Percentiles rank a stretch among this genome's conserved stretches.
Conservation (phyloP, 2,113 vertebrate genomes). For the Vireo altiloquus region DNA sequence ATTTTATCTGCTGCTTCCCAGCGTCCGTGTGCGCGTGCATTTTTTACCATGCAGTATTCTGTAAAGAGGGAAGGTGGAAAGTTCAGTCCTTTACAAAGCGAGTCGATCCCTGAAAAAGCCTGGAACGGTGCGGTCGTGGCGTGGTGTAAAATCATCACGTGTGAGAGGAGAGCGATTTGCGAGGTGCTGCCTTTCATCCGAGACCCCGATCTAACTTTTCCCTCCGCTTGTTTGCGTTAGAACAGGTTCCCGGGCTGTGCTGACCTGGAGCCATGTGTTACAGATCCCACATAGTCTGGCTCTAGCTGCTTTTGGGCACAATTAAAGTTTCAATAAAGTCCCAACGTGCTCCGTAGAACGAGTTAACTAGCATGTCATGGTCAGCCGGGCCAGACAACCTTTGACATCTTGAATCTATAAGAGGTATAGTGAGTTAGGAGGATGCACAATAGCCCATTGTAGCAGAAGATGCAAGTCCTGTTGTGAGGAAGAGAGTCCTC, state of each 20-base stretch:
- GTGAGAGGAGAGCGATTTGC: slow-evolving; percentile 39
- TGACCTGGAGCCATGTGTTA: slow-evolving; percentile 60
- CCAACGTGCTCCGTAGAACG: slow-evolving; percentile 60
- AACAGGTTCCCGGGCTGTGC: slow-evolving; percentile 59
- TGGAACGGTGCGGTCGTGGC: slow-evolving; percentile 2
- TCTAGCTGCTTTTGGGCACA: slow-evolving; percentile 60
- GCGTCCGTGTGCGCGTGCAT: background rate
- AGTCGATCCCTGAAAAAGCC: slow-evolving; percentile 7
- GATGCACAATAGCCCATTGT: slow-evolving; percentile 91
- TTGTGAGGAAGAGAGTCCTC: slow-evolving; percentile 78
- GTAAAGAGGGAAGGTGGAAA: slow-evolving; percentile 39
- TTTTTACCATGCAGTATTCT: slow-evolving; percentile 42
- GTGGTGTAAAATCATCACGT: slow-evolving; percentile 54
- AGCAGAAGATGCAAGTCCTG: slow-evolving; percentile 76
- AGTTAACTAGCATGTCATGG: slow-evolving; percentile 87
- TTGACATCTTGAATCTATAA: slow-evolving; percentile 85
- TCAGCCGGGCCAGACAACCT: slow-evolving; percentile 91
- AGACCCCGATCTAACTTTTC: slow-evolving; percentile 61
- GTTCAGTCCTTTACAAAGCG: slow-evolving; percentile 16
- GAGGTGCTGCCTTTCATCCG: slow-evolving; percentile 51
- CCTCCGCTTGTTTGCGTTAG: slow-evolving; percentile 60
- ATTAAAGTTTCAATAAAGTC: slow-evolving; percentile 74
- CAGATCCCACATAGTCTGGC: slow-evolving; percentile 58
- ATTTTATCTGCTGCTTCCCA: slow-evolving; percentile 53
- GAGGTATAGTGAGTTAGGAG: slow-evolving; percentile 73